Evolutionary conservation across 2,888 invertebrate genomes (phyloP).

Genomic region (Agrochola litura): DNA sequence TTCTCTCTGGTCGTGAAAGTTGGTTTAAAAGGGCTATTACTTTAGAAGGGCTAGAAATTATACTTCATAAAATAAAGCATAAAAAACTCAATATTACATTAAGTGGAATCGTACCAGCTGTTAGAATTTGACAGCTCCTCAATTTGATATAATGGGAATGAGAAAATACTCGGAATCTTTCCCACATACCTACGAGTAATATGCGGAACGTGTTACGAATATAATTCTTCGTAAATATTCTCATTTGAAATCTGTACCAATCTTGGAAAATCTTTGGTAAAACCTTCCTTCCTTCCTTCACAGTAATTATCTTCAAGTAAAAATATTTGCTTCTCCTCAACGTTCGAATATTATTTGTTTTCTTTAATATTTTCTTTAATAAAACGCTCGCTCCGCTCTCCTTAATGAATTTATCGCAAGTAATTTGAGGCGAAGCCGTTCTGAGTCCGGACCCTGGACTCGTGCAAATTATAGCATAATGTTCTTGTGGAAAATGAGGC

Average conservation of each 20-base stretch:
- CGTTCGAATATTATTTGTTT: conserved; percentile 22
- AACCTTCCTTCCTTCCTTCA: neutral
- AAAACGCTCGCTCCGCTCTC: conserved; percentile 27
- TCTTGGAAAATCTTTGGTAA: neutral
- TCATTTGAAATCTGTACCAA: conserved; percentile 1
- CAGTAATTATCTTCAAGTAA: conserved; percentile 35
- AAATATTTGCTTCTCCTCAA: neutral
- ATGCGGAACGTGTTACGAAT: neutral
- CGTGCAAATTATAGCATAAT: conserved; percentile 42
- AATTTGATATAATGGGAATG: neutral
- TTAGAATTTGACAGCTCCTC: neutral
- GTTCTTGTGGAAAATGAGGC: conserved; percentile 21
- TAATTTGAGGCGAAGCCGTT: conserved; percentile 52
- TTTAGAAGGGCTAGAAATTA: conserved; percentile 6
- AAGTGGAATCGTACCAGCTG: neutral
- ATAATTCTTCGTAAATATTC: neutral
- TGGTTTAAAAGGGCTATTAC: conserved; percentile 20
- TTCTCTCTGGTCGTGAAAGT: conserved; percentile 27
- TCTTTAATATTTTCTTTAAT: conserved; percentile 51
- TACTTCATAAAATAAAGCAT: conserved; percentile 4
- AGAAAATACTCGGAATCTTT: neutral
- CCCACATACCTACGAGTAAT: neutral
- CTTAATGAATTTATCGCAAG: conserved; percentile 60
- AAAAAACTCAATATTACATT: neutral
- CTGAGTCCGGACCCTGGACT: conserved; percentile 12